These are phyloP conservation scores for Pterocles gutturalis DNA, from an alignment of 2,113 vertebrate species.

Conservation along the genomic window DNA sequence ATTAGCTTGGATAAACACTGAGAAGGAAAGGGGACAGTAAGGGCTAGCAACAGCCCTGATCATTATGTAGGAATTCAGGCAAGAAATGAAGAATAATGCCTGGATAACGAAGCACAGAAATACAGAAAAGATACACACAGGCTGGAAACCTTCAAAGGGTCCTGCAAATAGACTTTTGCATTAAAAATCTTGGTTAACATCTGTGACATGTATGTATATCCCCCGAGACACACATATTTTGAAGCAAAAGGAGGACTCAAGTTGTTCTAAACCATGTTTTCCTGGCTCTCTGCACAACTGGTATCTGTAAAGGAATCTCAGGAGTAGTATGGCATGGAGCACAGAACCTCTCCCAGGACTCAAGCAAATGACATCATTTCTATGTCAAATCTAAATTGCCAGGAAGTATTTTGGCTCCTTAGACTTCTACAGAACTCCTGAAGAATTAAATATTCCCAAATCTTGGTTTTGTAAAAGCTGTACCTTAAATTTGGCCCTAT, in stretches of 20 bases:
- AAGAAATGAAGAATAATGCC: not conserved
- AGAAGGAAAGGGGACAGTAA: not conserved
- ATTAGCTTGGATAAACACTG: not conserved
- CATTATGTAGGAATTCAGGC: not conserved
- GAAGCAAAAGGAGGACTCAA: not conserved
- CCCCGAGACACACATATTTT: not conserved
- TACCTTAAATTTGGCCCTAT: not conserved
- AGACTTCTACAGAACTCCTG: not conserved
- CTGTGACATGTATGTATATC: not conserved
- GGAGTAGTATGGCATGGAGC: not conserved
- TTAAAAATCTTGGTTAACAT: not conserved
- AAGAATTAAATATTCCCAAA: not conserved
- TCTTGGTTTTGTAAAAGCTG: not conserved
- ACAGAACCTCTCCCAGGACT: not conserved
- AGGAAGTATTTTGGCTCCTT: conserved; percentile 10
- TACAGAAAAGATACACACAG: not conserved
- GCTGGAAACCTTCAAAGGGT: not conserved
- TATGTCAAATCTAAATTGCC: not conserved
- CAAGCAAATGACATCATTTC: not conserved
- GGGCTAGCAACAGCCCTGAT: not conserved
- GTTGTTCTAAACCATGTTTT: not conserved
- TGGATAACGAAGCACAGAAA: not conserved
- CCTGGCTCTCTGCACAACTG: not conserved
- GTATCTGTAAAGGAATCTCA: not conserved
- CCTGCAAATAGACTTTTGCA: not conserved